Percentiles rank a stretch among this genome's conserved stretches.
These are phyloP conservation scores for Serrognathus titanus DNA, from an alignment of 2,888 invertebrate species.

Conservation along the genomic window DNA sequence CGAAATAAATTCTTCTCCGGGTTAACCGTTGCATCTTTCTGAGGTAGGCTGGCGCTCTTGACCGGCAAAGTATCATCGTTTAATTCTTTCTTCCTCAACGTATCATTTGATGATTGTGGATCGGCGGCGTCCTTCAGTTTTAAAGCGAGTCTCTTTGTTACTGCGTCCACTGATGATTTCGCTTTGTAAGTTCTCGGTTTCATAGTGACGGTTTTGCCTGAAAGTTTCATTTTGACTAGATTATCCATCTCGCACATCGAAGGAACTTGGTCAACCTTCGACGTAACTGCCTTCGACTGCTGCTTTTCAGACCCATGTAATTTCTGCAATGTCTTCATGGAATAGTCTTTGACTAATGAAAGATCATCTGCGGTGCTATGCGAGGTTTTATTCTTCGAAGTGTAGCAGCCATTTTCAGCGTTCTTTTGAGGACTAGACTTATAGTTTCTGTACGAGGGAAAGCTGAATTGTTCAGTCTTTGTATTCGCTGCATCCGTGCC, in stretches of 20 bases:
- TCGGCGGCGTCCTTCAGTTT: too few relatives aligned
- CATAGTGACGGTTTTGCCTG: background rate
- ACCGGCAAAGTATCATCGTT: too few relatives aligned
- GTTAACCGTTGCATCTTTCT: background rate
- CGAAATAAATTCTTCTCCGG: constrained; percentile 17
- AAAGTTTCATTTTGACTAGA: background rate
- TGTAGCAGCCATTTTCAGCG: background rate
- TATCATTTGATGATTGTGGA: too few relatives aligned
- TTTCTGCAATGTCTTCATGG: constrained; percentile 7
- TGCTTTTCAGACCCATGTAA: constrained; percentile 1
- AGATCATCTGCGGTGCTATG: background rate
- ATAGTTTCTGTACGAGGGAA: too few relatives aligned
- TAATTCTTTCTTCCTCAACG: too few relatives aligned
- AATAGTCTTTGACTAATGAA: constrained; percentile 7
- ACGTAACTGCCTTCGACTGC: background rate
- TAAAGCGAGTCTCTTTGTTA: background rate
- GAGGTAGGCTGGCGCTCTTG: too few relatives aligned
- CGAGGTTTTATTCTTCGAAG: background rate
- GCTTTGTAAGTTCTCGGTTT: background rate
- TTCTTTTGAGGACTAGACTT: background rate
- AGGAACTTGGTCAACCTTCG: background rate
- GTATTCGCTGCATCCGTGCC: background rate
- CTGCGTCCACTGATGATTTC: background rate
- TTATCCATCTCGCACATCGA: background rate
- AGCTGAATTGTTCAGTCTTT: background rate